Evolutionary conservation across 2,113 vertebrate genomes (phyloP).

Genomic region (Apteryx owenii): DNA sequence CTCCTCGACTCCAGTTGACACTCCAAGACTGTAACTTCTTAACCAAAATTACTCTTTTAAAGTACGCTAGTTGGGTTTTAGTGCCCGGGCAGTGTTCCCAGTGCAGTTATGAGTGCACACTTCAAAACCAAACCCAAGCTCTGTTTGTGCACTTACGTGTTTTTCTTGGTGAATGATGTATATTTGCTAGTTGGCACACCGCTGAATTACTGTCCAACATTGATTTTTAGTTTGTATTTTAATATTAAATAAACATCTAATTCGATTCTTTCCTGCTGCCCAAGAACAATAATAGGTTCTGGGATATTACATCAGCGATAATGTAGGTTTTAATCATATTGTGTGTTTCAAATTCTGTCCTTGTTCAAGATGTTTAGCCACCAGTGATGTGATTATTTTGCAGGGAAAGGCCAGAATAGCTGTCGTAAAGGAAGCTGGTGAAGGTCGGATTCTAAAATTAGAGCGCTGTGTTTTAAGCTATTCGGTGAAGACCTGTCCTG

Average conservation of each 20-base stretch:
- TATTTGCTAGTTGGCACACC: conserved; percentile 6
- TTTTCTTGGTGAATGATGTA: neutral
- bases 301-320: conserved; percentile 60
- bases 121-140: neutral
- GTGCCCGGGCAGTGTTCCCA: neutral
- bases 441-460: conserved; percentile 52
- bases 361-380: conserved; percentile 54
- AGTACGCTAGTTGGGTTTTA: neutral
- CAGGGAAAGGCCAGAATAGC: conserved; percentile 22
- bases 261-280: conserved; percentile 61
- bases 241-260: conserved; percentile 70
- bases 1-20: neutral
- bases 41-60: neutral
- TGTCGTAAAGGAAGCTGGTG: conserved; percentile 44
- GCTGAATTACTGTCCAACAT: conserved; percentile 8
- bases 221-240: conserved; percentile 56
- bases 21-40: neutral
- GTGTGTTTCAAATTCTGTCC: conserved; percentile 53
- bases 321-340: conserved; percentile 64
- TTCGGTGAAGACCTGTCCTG: neutral
- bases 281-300: conserved; percentile 46
- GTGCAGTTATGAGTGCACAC: neutral
- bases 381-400: conserved; percentile 54
- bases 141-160: neutral
- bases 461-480: conserved; percentile 18